Evolutionary conservation across 2,113 vertebrate genomes (phyloP).

Genomic region (Strix aluco): DNA sequence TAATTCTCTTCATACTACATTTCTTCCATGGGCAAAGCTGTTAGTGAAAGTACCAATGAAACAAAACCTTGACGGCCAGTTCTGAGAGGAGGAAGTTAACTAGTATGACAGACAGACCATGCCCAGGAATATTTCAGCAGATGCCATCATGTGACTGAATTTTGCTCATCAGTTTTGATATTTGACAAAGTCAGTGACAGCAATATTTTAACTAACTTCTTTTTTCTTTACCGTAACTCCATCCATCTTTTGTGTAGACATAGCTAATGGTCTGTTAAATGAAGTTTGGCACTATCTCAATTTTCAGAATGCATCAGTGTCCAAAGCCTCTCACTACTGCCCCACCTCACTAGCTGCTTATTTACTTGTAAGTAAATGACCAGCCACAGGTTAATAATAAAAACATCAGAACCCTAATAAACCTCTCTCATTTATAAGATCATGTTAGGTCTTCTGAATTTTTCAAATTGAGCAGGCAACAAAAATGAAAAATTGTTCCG

Average conservation of each 20-base stretch:
- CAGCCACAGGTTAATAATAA: not conserved
- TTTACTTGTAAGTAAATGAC: not conserved
- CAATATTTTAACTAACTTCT: not conserved
- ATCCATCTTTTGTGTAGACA: not conserved
- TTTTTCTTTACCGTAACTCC: not conserved
- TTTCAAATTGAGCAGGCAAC: not conserved
- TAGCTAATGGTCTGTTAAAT: not conserved
- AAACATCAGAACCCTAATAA: not conserved
- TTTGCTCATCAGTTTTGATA: not conserved
- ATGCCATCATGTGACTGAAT: not conserved
- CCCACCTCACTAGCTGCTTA: not conserved
- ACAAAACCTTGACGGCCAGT: not conserved
- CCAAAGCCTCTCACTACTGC: not conserved
- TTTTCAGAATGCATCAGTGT: not conserved
- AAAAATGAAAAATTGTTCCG: not conserved
- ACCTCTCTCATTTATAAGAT: not conserved
- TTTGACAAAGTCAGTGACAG: not conserved
- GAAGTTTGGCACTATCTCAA: not conserved
- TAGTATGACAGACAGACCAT: not conserved
- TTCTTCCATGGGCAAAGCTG: not conserved
- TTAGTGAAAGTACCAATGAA: not conserved
- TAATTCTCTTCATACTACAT: not conserved
- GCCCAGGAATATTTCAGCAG: not conserved
- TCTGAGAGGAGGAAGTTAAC: not conserved
- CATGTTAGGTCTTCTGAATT: not conserved